Evolutionary conservation across 2,797 vertebrate genomes (phyloP).

Genomic region (Sphenodon punctatus): DNA sequence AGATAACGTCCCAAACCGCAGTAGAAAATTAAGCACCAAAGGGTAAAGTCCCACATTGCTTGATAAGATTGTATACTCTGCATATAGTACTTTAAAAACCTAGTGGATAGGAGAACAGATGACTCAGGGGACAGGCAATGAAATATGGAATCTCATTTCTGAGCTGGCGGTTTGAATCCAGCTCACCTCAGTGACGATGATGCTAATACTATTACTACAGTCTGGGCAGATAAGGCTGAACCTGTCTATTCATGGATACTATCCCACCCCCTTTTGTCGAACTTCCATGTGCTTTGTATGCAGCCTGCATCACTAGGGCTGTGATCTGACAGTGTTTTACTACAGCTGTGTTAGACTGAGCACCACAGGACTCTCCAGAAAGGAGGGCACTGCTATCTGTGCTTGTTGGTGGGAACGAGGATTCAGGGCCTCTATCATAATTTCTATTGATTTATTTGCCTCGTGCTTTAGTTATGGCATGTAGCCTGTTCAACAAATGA

Average conservation of each 20-base stretch:
- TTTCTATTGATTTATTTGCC: neutral
- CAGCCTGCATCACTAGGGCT: neutral
- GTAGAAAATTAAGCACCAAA: neutral
- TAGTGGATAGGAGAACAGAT: neutral
- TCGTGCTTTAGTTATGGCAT: neutral
- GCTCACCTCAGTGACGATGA: no score
- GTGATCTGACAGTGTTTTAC: neutral
- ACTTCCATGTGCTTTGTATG: neutral
- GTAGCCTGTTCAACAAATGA: neutral
- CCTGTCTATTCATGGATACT: neutral
- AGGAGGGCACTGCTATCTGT: neutral
- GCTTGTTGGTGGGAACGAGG: neutral
- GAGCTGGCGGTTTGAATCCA: neutral
- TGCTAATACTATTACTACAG: no score
- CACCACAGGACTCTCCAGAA: neutral
- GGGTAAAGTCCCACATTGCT: neutral
- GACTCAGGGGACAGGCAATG: neutral
- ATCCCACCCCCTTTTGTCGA: neutral
- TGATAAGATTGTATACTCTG: neutral
- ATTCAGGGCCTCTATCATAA: neutral
- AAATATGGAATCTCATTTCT: neutral
- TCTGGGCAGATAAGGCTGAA: accelerated
- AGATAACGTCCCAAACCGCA: neutral
- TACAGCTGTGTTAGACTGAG: neutral
- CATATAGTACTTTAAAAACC: neutral